Percentiles rank a stretch among this genome's conserved stretches.
Evolutionary conservation across 2,888 invertebrate species (phyloP).

Genomic region (Hemithea aestivaria): DNA sequence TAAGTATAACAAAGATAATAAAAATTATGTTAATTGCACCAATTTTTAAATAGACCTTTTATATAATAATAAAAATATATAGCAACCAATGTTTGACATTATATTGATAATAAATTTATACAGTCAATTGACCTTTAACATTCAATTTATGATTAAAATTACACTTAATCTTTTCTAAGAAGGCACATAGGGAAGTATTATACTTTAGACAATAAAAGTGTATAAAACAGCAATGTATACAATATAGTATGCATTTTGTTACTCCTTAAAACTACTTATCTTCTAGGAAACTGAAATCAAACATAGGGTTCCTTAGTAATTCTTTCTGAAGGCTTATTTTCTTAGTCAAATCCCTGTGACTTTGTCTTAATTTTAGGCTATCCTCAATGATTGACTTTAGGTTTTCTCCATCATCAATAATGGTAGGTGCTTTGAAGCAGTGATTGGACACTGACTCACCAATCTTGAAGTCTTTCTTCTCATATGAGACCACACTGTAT

Average conservation of each 20-base stretch:
- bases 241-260: no score
- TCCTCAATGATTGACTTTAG: slow-evolving; percentile 66
- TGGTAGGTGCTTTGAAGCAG: slow-evolving; percentile 44
- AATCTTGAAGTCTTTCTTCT: slow-evolving; percentile 68
- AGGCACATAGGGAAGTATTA: slow-evolving; percentile 1
- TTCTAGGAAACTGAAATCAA: slow-evolving; percentile 65
- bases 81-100: slow-evolving; percentile 1
- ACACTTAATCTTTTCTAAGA: no score
- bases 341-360: slow-evolving; percentile 49
- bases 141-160: no score
- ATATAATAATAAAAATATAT: no score
- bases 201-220: no score
- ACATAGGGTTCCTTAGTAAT: slow-evolving; percentile 44
- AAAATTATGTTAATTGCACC: background rate
- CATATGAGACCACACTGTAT: slow-evolving; percentile 68
- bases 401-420: slow-evolving; percentile 45
- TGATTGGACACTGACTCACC: slow-evolving; percentile 64
- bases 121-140: no score
- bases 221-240: no score
- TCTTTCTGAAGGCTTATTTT: slow-evolving; percentile 57
- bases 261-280: slow-evolving; percentile 26
- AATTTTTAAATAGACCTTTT: no score
- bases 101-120: slow-evolving; percentile 1
- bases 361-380: slow-evolving; percentile 59
- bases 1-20: slow-evolving; percentile 7